phyloP scores from a whole-genome alignment of 23 tunicate species.

The Oikopleura vanhoeffeni region DNA sequence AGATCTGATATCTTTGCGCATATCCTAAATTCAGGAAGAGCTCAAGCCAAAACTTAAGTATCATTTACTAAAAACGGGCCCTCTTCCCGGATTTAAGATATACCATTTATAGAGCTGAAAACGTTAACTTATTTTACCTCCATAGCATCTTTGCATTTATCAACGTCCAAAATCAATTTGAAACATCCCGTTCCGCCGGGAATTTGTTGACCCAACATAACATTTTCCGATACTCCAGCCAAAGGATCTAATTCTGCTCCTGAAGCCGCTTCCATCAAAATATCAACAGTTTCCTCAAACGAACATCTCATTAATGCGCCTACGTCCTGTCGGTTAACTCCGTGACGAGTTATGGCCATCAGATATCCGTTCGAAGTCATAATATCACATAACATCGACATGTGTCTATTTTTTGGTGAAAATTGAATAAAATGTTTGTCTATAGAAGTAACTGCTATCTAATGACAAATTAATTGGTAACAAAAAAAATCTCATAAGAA shows the following conservation, averaged over 20 bases:
- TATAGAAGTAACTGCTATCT: too few species aligned
- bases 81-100: too few species aligned
- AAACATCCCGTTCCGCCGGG: conserved; percentile 97
- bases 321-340: conserved; percentile 68
- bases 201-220: conserved; percentile 84
- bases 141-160: conserved; percentile 89
- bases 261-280: conserved; percentile 97
- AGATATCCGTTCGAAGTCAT: conserved; percentile 89
- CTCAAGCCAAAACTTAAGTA: too few species aligned
- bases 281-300: conserved; percentile 93
- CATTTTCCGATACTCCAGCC: conserved; percentile 83
- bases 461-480: too few species aligned
- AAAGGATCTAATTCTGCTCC: conserved; percentile 67
- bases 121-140: too few species aligned
- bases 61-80: too few species aligned
- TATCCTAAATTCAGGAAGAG: too few species aligned
- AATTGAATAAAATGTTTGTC: too few species aligned
- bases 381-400: conserved; percentile 69
- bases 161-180: conserved; percentile 60
- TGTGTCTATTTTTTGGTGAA: too few species aligned
- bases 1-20: too few species aligned
- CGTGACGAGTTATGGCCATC: conserved; percentile 97
- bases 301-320: conserved; percentile 99
- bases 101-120: neutral
- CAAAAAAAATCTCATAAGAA: too few species aligned